Evolutionary conservation across 1,140 invertebrate genomes (phyloP), one percentile per base, ranked within the genome.

Genomic region (Leptinotarsa lineolata): DNA sequence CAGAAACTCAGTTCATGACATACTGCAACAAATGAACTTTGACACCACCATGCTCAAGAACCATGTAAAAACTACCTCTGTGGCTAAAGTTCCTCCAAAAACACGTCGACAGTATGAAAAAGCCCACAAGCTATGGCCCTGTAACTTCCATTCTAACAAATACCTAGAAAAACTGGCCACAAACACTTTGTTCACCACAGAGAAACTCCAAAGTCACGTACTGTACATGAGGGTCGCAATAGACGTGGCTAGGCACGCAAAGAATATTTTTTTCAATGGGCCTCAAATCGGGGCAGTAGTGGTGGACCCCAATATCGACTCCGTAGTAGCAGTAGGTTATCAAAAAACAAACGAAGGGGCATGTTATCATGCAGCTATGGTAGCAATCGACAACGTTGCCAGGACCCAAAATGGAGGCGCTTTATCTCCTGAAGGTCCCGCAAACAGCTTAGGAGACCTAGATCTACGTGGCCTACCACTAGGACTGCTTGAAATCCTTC

Each of bases 321-420:
- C 86, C 24, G 84, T 94, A 18, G 85, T 94, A 1, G 90, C 93
- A 3, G 82, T 92, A n/a, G 88, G 91, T 4, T 88, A 87, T 73
- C 89, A 92, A 78, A 83, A 86, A 71, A 85, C 90, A 70, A 61
- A 84, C 61, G 73, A 82, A 3, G 92, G 95, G 86, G 92, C 94
- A 0, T 86, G 95, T 60, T 91, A 93, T 84, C 97, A 99, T 87
- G 90, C 93, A 44, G 85, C 90, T 0, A 97, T 98, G 93, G 82
- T 95, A 1, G 92, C 91, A 5, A 88, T 98, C 58, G 96, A 98
- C 84, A 86, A 92, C 72, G 93, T 98, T 1, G 94, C 96, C 0
- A 87, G 86, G 75, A 89, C 89, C 20, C 95, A 97, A 85, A 91
- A 92, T 54, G 94, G 94, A 1, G 95, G 94, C 3, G 90, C 89